These are phyloP conservation scores for Lethrus apterus DNA, from an alignment of 1,140 invertebrate genomes.

Conservation along the genomic window DNA sequence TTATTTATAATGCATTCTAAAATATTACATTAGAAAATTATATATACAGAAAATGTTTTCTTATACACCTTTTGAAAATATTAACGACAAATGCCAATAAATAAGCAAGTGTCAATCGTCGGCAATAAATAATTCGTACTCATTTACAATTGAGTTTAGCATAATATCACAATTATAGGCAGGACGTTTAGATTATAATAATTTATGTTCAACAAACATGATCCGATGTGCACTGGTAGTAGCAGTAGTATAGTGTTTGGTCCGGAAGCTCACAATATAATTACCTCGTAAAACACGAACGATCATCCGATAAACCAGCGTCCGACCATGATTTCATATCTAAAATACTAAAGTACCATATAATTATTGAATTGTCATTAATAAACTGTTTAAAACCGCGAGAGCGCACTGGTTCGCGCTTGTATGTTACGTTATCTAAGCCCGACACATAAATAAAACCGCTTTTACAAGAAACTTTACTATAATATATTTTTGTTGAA, in stretches of 20 bases:
- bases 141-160: constrained; percentile 16
- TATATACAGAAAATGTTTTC: too few relatives aligned
- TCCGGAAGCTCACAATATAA: constrained; percentile 13
- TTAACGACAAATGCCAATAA: too few relatives aligned
- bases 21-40: too few relatives aligned
- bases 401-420: constrained; percentile 2
- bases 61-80: too few relatives aligned
- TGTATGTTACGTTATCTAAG: constrained; percentile 16
- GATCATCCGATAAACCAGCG: constrained; percentile 21
- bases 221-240: not conserved
- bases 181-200: constrained; percentile 12
- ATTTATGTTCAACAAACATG: constrained; percentile 16
- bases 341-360: constrained; percentile 30
- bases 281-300: constrained; percentile 19
- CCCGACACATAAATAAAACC: constrained; percentile 18
- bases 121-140: too few relatives aligned
- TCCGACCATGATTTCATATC: constrained; percentile 27
- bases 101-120: constrained; percentile 14
- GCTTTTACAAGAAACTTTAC: constrained; percentile 10
- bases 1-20: too few relatives aligned
- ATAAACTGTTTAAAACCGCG: constrained; percentile 29
- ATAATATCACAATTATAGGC: constrained; percentile 15
- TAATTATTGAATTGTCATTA: constrained; percentile 33
- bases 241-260: not conserved
- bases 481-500: too few relatives aligned